phyloP scores from a whole-genome alignment of 1,140 invertebrate genomes.

The Bactericera cockerelli region DNA sequence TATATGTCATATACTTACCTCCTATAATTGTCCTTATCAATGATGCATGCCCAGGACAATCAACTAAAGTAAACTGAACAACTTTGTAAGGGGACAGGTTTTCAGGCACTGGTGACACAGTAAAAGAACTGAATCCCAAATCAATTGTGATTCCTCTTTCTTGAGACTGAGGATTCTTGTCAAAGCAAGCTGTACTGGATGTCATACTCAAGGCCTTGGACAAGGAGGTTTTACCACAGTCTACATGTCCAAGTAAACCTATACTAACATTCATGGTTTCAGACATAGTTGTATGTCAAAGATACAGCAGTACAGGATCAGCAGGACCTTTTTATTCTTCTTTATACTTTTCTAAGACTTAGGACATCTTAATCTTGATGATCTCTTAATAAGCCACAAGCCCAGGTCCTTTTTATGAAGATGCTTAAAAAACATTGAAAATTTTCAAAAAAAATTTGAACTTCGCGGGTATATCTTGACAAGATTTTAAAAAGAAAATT shows the following conservation, averaged over 20 bases:
- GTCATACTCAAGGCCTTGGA: slow-evolving; percentile 89
- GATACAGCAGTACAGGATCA: too few species aligned
- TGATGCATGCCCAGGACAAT: slow-evolving; percentile 84
- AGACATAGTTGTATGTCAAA: too few species aligned
- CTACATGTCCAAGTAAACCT: slow-evolving; percentile 94
- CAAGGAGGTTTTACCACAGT: slow-evolving; percentile 93
- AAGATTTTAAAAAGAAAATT: too few species aligned
- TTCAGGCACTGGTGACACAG: slow-evolving; percentile 67
- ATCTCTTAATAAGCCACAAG: too few species aligned
- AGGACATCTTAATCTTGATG: too few species aligned
- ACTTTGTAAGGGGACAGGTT: slow-evolving; percentile 27
- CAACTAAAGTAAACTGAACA: slow-evolving; percentile 82
- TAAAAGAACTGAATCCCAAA: slow-evolving; percentile 48
- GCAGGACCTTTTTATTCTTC: too few species aligned
- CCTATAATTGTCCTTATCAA: slow-evolving; percentile 44
- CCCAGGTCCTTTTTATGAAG: too few species aligned
- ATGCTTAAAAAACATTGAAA: too few species aligned
- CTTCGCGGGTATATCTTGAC: too few species aligned
- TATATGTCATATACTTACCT: too few species aligned
- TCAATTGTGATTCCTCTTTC: slow-evolving; percentile 91
- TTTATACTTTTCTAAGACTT: too few species aligned
- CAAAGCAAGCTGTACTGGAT: slow-evolving; percentile 60
- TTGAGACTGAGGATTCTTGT: slow-evolving; percentile 85
- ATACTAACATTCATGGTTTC: slow-evolving; percentile 60
- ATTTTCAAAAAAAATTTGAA: too few species aligned